Conservation (phyloP, 2,888 invertebrate genomes). For the Dasypogon diadema region DNA sequence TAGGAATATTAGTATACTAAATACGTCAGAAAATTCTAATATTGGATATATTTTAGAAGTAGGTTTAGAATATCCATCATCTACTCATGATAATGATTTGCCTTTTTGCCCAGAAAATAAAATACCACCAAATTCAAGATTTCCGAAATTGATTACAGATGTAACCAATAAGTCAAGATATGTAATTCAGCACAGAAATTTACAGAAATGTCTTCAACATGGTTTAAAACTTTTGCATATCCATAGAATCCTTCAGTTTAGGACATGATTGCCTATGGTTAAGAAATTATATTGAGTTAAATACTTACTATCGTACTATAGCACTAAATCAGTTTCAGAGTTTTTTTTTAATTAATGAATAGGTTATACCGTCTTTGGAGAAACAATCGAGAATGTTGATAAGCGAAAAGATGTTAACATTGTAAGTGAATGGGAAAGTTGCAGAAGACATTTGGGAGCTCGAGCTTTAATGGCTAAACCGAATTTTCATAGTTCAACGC, state of each 20-base stretch:
- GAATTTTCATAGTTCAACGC: slow-evolving; percentile 49
- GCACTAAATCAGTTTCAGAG: slow-evolving; percentile 4
- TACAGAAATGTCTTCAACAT: too few relatives aligned
- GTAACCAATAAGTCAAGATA: slow-evolving; percentile 58
- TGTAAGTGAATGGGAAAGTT: slow-evolving; percentile 53
- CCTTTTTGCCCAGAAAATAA: too few relatives aligned
- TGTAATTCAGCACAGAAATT: too few relatives aligned
- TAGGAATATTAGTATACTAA: neutral
- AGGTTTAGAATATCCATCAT: slow-evolving; percentile 1
- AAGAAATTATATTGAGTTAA: slow-evolving; percentile 5
- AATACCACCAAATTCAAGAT: too few relatives aligned
- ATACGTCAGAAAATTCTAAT: slow-evolving; percentile 1
- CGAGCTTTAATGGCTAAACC: slow-evolving; percentile 48
- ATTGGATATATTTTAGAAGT: slow-evolving; percentile 23
- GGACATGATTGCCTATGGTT: too few relatives aligned
- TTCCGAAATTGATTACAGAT: too few relatives aligned
- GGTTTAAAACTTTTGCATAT: slow-evolving; percentile 61
- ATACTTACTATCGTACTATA: neutral
- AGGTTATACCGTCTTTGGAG: slow-evolving; percentile 42
- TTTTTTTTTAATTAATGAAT: slow-evolving; percentile 26
- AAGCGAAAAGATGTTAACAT: slow-evolving; percentile 56
- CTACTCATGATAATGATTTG: slow-evolving; percentile 11
- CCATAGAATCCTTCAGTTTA: slow-evolving; percentile 60
- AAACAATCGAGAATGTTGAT: slow-evolving; percentile 58
- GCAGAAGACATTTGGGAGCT: slow-evolving; percentile 54